Evolutionary conservation across 92 coral and sea anemone species (phyloP), one percentile per base, ranked within the genome.

Genomic region (Epizoanthus illoricatus): DNA sequence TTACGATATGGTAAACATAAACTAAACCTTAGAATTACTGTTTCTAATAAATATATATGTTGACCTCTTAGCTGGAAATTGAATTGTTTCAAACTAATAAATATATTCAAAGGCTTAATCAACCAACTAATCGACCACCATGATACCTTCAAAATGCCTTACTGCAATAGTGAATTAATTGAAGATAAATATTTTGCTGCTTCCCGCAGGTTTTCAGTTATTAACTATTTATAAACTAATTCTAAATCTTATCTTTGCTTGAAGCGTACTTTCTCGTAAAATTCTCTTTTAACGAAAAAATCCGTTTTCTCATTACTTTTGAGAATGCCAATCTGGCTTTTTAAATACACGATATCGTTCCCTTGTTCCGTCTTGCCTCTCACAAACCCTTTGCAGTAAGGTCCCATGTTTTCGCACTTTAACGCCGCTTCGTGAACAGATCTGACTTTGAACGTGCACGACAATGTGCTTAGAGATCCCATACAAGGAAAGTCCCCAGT

Each of bases 301-400:
- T 63, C 60, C 10, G 82, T 78, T 18, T 78, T 78, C 41, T 63
- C 70, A 45, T 78, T 78, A 4, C 5, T 39, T 20, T 63, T 78
- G 36, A 78, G 39, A 63, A 78, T 63, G 2, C 82, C 82, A 18
- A 78, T 63, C 17, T 18, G n/a, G 71, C 65, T 78, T 54, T 78
- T 78, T 20, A 78, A 63, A 23, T 78, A 78, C 20, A 78, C 58
- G 19, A 78, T 45, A 21, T 19, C 42, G 3, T 43, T 39, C 3
- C 57, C 60, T 4, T 64, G 59, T 8, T 13, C 61, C 5, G 71
- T 41, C 33, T 11, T 17, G 39, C 18, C 57, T 63, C 28, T 63
- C 10, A 78, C 82, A 45, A 78, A 78, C 3, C 82, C 82, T 28
- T 78, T 78, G 55, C 82, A 78, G 43, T 63, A 78, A 12, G 82